Evolutionary conservation across 2,113 vertebrate species (phyloP).

Genomic region (Xiphias gladius): DNA sequence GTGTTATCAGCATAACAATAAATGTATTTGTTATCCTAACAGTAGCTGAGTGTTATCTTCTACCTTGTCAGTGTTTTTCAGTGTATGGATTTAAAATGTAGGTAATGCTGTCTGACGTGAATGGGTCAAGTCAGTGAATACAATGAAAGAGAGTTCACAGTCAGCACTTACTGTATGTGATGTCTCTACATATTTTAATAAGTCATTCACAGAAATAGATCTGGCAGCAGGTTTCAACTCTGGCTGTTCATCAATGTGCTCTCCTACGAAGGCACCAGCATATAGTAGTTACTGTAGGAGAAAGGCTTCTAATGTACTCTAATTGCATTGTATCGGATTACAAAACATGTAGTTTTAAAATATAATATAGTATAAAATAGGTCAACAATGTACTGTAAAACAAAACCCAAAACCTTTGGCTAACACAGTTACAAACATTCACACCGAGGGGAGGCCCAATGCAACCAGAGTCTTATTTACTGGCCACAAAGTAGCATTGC

Average conservation of each 20-base stretch:
- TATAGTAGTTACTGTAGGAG: no score
- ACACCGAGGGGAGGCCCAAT: no score
- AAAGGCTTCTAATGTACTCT: not conserved
- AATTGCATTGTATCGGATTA: not conserved
- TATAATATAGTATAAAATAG: not conserved
- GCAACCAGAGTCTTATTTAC: not conserved
- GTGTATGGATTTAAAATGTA: not conserved
- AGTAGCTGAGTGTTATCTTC: not conserved
- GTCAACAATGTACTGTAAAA: not conserved
- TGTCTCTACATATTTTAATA: not conserved
- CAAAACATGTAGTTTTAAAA: not conserved
- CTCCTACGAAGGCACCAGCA: no score
- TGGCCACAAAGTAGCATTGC: not conserved
- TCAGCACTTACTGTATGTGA: no score
- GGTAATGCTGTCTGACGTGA: not conserved
- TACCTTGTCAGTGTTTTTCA: not conserved
- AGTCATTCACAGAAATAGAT: not conserved
- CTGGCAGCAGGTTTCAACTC: not conserved
- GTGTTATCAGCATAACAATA: not conserved
- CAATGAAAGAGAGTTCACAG: not conserved
- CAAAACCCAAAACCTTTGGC: no score
- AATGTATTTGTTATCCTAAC: not conserved
- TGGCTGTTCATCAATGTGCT: no score
- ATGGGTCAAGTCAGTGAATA: not conserved
- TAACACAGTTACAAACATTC: conserved; percentile 1